Conservation (phyloP, 2,797 vertebrate species). For the Chrosomus eos region DNA sequence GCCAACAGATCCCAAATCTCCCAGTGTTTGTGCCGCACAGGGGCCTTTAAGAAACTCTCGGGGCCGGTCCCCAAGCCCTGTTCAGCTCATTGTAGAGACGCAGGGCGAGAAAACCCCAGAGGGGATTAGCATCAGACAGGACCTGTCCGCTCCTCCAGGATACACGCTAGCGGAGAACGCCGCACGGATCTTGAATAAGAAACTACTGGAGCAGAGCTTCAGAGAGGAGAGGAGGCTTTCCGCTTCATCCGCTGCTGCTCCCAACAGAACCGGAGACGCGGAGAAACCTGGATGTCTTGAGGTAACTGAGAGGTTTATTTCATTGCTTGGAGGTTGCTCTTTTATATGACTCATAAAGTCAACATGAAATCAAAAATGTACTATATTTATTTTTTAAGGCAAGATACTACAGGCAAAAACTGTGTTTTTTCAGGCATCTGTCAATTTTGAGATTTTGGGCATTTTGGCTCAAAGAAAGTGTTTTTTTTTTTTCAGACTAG, state of each 20-base stretch:
- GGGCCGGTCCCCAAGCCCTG: conserved; percentile 94
- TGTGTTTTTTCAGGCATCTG: too few species aligned
- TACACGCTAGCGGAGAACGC: conserved; percentile 91
- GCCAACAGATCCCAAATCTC: conserved; percentile 60
- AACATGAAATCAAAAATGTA: too few species aligned
- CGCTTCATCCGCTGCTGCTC: conserved; percentile 71
- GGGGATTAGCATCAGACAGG: conserved; percentile 85
- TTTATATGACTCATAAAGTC: neutral
- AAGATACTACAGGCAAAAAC: too few species aligned
- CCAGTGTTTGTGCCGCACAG: conserved; percentile 71
- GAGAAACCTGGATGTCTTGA: conserved; percentile 89
- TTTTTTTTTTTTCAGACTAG: too few species aligned
- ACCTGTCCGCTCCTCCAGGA: conserved; percentile 92
- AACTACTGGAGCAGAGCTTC: conserved; percentile 91
- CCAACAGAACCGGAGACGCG: conserved; percentile 77
- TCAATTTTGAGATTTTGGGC: too few species aligned
- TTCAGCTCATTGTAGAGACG: conserved; percentile 82
- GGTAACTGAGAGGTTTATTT: conserved; percentile 80
- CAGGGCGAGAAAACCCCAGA: conserved; percentile 87
- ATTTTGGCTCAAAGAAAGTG: too few species aligned
- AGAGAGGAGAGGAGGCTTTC: conserved; percentile 86
- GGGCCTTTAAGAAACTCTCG: conserved; percentile 79
- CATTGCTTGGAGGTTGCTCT: neutral
- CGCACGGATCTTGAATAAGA: conserved; percentile 93
- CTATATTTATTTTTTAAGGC: too few species aligned